A percentile compares a stretch with the other conserved stretches of the same genome.
These are phyloP conservation scores for Parasteatoda lunata DNA, from an alignment of 2,888 invertebrate genomes.

Conservation along the genomic window DNA sequence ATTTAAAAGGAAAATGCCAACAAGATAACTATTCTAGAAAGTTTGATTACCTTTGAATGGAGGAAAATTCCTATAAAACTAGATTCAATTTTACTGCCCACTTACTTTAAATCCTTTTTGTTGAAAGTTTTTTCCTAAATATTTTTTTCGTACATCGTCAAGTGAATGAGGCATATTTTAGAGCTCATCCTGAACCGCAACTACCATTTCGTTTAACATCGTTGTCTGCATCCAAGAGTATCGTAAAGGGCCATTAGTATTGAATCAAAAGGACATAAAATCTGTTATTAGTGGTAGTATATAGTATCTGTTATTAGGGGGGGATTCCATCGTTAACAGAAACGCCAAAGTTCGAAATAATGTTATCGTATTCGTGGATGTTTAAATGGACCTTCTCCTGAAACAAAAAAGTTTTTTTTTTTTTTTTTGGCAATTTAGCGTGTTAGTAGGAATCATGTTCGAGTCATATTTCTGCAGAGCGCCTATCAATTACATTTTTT, in stretches of 20 bases:
- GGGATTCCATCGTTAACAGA: slow-evolving; percentile 30
- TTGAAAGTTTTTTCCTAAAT: too few relatives aligned
- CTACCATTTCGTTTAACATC: slow-evolving; percentile 33
- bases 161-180: neutral
- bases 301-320: too few relatives aligned
- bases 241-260: slow-evolving; percentile 54
- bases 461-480: slow-evolving; percentile 13
- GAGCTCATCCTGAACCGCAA: slow-evolving; percentile 10
- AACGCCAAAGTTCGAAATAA: slow-evolving; percentile 15
- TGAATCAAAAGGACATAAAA: slow-evolving; percentile 54
- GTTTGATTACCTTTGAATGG: too few relatives aligned
- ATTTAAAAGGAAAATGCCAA: too few relatives aligned
- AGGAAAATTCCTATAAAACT: too few relatives aligned
- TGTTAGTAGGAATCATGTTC: slow-evolving; percentile 17
- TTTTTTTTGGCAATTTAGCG: slow-evolving; percentile 17
- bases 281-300: slow-evolving; percentile 59
- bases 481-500: slow-evolving; percentile 17
- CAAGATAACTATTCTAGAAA: too few relatives aligned
- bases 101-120: too few relatives aligned
- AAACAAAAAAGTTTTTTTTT: neutral
- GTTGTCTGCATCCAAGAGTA: slow-evolving; percentile 56
- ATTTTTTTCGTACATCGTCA: too few relatives aligned
- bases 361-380: slow-evolving; percentile 46
- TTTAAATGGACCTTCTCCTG: slow-evolving; percentile 15
- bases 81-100: too few relatives aligned